phyloP scores from a whole-genome alignment of 2,113 vertebrate genomes.

The Rhizomys pruinosus region DNA sequence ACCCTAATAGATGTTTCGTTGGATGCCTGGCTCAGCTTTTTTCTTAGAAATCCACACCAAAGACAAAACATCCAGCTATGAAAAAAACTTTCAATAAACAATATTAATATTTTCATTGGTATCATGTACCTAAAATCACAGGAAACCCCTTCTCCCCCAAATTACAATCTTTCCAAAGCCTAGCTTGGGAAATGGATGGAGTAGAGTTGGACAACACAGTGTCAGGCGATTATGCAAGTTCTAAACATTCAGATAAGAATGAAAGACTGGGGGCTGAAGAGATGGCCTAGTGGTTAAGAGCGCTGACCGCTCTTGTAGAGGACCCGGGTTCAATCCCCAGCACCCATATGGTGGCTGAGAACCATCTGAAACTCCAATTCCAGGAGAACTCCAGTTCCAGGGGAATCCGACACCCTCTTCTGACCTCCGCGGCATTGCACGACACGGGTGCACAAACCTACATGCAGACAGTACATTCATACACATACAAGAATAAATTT shows the following conservation, averaged over 20 bases:
- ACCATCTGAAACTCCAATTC: too few species aligned
- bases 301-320: too few species aligned
- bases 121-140: not conserved
- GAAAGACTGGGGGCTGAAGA: too few species aligned
- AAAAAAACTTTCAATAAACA: constrained; percentile 32
- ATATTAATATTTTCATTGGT: constrained; percentile 46
- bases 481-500: too few species aligned
- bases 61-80: not conserved
- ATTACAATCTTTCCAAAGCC: not conserved
- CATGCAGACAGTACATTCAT: too few species aligned
- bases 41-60: constrained; percentile 1
- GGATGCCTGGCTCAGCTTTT: not conserved
- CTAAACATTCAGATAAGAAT: constrained; percentile 25
- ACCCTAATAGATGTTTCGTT: constrained; percentile 13
- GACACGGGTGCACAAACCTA: too few species aligned
- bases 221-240: not conserved
- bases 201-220: not conserved
- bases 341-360: too few species aligned
- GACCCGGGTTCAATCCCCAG: too few species aligned
- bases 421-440: too few species aligned
- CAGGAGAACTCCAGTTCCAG: too few species aligned
- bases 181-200: constrained; percentile 25
- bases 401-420: too few species aligned
- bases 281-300: too few species aligned
- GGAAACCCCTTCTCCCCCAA: not conserved